Conservation (phyloP, 2,797 vertebrate genomes). For the Melanotaenia trifasciata region DNA sequence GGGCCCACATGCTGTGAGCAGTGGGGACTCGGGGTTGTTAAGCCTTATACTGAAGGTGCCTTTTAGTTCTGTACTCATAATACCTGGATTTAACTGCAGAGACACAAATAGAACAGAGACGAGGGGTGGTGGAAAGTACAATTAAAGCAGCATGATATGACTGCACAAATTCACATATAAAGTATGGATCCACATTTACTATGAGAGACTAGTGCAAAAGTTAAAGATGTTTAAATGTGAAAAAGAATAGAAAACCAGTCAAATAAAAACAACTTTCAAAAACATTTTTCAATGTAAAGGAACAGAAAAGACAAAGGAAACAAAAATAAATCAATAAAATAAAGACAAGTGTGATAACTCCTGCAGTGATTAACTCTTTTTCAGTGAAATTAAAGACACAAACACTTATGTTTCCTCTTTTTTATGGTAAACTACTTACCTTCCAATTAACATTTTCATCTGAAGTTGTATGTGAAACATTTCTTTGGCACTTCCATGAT, state of each 20-base stretch:
- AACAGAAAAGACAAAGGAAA: neutral
- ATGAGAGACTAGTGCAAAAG: neutral
- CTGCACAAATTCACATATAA: neutral
- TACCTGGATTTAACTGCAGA: constrained; percentile 68
- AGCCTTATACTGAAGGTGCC: constrained; percentile 81
- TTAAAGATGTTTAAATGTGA: neutral
- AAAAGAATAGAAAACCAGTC: neutral
- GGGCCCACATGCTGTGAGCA: neutral
- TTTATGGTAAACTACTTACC: no score
- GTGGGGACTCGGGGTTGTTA: constrained; percentile 52
- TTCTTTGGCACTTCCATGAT: neutral
- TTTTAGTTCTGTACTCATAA: constrained; percentile 78
- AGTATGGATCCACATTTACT: neutral
- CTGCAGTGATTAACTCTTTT: neutral
- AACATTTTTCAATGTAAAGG: neutral
- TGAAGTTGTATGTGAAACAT: neutral
- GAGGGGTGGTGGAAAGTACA: constrained; percentile 1
- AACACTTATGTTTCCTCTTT: neutral
- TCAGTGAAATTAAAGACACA: neutral
- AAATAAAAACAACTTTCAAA: neutral
- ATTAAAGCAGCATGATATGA: neutral
- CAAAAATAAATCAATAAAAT: neutral
- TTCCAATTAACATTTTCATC: neutral
- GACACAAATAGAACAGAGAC: constrained; percentile 22
- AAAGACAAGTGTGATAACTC: neutral